Evolutionary conservation across 2,888 invertebrate species (phyloP).

Genomic region (Anagyrus pseudococci): DNA sequence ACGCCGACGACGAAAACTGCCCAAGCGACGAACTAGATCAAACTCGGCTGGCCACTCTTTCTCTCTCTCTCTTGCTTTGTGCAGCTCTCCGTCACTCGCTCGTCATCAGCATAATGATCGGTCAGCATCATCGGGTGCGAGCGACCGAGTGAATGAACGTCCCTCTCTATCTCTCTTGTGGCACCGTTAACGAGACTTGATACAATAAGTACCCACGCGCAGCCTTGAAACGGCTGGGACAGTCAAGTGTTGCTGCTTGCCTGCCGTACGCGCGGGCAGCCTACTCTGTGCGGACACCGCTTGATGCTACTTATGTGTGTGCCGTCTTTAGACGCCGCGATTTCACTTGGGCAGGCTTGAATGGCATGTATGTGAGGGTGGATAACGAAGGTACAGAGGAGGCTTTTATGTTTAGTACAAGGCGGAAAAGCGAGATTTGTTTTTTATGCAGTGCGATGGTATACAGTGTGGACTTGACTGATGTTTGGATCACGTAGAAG

Average conservation of each 20-base stretch:
- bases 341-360: too few relatives aligned
- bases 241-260: not conserved
- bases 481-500: too few relatives aligned
- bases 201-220: constrained; percentile 60
- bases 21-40: constrained; percentile 41
- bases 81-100: constrained; percentile 15
- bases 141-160: constrained; percentile 50
- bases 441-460: too few relatives aligned
- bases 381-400: too few relatives aligned
- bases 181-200: constrained; percentile 60
- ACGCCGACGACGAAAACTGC: not conserved
- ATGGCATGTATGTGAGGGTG: too few relatives aligned
- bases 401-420: too few relatives aligned
- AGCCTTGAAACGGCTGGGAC: constrained; percentile 55
- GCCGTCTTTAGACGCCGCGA: too few relatives aligned
- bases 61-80: constrained; percentile 21
- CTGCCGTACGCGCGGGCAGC: not conserved
- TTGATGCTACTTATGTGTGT: too few relatives aligned
- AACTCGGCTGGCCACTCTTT: constrained; percentile 41
- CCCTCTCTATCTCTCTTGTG: too few relatives aligned
- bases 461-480: too few relatives aligned
- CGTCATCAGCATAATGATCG: constrained; percentile 21
- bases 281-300: too few relatives aligned
- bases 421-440: too few relatives aligned
- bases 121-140: constrained; percentile 29